Evolutionary conservation across 1,140 invertebrate genomes (phyloP).

Genomic region (Ostrea edulis): DNA sequence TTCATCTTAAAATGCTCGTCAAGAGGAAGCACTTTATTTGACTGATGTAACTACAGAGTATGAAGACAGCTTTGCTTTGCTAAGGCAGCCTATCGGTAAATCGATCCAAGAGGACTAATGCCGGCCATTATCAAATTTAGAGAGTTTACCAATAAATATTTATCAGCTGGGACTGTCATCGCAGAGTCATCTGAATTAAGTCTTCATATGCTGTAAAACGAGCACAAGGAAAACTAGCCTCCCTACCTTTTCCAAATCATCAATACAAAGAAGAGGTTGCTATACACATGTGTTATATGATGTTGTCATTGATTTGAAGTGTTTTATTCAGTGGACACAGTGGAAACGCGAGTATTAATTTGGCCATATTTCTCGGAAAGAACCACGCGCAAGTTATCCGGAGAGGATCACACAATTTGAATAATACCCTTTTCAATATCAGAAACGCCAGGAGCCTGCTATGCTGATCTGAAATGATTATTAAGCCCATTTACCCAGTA

Average conservation of each 20-base stretch:
- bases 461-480: not conserved
- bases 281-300: not conserved
- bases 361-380: not conserved
- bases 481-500: not conserved
- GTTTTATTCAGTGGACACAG: not conserved
- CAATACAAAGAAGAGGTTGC: not conserved
- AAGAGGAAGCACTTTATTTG: conserved; percentile 23
- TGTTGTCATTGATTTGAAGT: conserved; percentile 19
- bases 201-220: not conserved
- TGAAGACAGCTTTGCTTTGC: conserved; percentile 11
- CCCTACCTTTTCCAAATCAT: not conserved
- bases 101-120: conserved; percentile 11
- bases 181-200: not conserved
- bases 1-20: not conserved
- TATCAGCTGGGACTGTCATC: conserved; percentile 21
- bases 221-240: not conserved
- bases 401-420: not conserved
- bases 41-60: conserved; percentile 1
- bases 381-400: not conserved
- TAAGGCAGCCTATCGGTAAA: conserved; percentile 18
- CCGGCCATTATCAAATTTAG: conserved; percentile 36
- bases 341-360: not conserved
- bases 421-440: not conserved
- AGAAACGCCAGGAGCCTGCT: not conserved
- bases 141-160: conserved; percentile 38